Evolutionary conservation across 1,140 invertebrate genomes (phyloP), one percentile per base, ranked within the genome.

Genomic region (Pseudomyrmex flavicornis): DNA sequence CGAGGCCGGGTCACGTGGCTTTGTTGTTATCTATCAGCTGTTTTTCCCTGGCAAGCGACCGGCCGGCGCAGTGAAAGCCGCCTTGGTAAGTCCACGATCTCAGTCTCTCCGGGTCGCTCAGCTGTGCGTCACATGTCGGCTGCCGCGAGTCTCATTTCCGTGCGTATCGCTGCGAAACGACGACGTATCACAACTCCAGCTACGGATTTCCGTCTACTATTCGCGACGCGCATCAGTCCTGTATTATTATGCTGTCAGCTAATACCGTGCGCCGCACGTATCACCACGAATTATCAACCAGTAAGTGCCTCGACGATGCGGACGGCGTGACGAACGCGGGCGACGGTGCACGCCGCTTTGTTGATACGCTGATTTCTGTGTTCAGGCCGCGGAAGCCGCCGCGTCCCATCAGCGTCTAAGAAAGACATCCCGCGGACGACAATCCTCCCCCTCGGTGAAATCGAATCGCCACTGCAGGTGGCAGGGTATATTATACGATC

Each of bases 21-120:
- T 95, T 95, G 95, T 95, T 95, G 95, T 95, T 95, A 95, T 95
- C 95, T 95, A 94, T 95, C 95, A 95, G 95, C 95, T 95, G 94
- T 95, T 95, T 93, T 92, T 91, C 92, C 93, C 92, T 92, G 90
- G 85, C 89, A 89, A 75, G 77, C 87, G 89, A 91, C 91, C 91
- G 89, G 89, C 89, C 90, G 90, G 90, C 88, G 91, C 89, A 89
- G 91, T 90, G 91, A 92, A 91, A 92, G 87, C 90, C 84, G 88
- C 84, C 85, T 52, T 86, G 54, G 56, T 85, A 35, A 70, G 84
- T 87, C 83, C 82, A 66, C 85, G 35, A 35, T 89, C 66, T 92
- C 93, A 94, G 93, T 93, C 89, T 90, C 88, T 92, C 91, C 90
- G 90, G 92, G 91, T 92, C 91, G 91, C 90, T 93, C 93, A 93